Evolutionary conservation across 2,113 vertebrate genomes (phyloP), one percentile per base, ranked within the genome.

Genomic region (Glaucomys volans): DNA sequence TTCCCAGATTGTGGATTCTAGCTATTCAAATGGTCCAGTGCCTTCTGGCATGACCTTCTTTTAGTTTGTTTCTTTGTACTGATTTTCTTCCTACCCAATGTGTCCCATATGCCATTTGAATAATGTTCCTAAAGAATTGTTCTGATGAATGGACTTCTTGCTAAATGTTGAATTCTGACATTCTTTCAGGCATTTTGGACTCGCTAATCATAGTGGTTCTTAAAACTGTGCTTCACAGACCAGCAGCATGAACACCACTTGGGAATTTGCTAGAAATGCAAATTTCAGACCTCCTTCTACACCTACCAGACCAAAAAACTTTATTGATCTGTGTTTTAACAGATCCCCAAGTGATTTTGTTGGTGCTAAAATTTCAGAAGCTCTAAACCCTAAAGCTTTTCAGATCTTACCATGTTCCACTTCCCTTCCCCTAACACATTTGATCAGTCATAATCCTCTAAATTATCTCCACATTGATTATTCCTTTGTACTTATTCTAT

Each of bases 71-170:
- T 80, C 35, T 88, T 67, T 83, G 37, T 18, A 50, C 30, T 80
- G 54, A 82, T 86, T 96, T 77, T 64, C 42, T 79, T 50, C 28
- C 5, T 67, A 80, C 7, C 42, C 64, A 37, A 1, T 50, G n/a
- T 47, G 2, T 77, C 85, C 62, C 86, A 1, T 30, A 26, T 18
- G 22, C 57, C 62, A n/a, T 95, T 64, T 77, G 69, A 64, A 32
- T 64, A 84, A 80, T 50, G 42, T 76, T 95, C 30, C 54, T 82
- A 59, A 91, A 87, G 24, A 89, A 76, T 71, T 87, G 35, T 76
- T 96, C 77, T 92, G 37, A 91, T 62, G 74, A 67, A 59, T 50
- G 22, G 4, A 3, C 32, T 50, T 59, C 24, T 84, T 94, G 67
- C 64, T 90, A 59, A 35, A 94, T 79, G 85, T 50, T 81, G 40